Conservation (phyloP, 2,113 vertebrate species). For the Ivindomyrus marchei region DNA sequence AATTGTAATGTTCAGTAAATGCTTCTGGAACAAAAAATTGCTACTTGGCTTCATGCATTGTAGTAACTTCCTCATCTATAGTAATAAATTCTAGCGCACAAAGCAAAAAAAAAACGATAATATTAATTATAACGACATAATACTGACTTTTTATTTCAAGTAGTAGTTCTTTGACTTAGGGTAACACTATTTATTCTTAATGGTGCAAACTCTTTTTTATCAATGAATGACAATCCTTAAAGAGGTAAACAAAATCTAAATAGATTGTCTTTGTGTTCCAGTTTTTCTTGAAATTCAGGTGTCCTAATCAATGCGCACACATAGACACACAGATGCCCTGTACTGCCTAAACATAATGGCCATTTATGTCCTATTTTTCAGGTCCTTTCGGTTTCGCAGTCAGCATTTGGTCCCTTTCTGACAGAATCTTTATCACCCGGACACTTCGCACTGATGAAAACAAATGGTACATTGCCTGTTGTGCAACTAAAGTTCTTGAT, state of each 20-base stretch:
- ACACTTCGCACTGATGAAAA: slow-evolving; percentile 44
- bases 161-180: not conserved
- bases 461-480: slow-evolving; percentile 36
- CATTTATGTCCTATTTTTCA: slow-evolving; percentile 26
- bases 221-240: too few species aligned
- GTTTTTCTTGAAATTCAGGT: not conserved
- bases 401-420: slow-evolving; percentile 24
- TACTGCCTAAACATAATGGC: not conserved
- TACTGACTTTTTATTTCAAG: not conserved
- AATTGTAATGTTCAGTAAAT: not conserved
- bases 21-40: not conserved
- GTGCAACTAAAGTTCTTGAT: slow-evolving; percentile 37
- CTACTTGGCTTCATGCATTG: not conserved
- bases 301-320: not conserved
- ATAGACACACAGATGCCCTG: not conserved
- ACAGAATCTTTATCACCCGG: slow-evolving; percentile 31
- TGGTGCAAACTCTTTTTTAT: not conserved
- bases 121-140: not conserved
- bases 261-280: not conserved
- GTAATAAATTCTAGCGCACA: not conserved
- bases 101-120: not conserved
- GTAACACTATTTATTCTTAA: not conserved
- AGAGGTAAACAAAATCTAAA: not conserved
- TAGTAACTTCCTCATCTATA: not conserved
- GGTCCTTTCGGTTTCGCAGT: slow-evolving; percentile 1